Conservation (phyloP, 2,797 vertebrate genomes). For the Malacoctenus gilli region DNA sequence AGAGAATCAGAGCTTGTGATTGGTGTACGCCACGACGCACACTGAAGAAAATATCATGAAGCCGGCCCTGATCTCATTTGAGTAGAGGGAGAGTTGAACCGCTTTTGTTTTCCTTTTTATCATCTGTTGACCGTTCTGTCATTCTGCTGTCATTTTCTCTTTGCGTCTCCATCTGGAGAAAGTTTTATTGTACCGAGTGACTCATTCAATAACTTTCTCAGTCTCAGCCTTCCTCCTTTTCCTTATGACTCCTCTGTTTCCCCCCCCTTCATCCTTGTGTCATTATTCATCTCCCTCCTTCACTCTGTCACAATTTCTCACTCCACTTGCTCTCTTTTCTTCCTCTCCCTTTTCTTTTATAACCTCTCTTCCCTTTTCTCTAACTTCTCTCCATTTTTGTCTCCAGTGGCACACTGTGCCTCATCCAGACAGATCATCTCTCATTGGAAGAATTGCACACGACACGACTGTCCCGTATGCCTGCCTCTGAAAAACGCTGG, state of each 20-base stretch:
- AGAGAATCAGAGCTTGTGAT: no score
- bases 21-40: no score
- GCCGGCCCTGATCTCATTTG: no score
- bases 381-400: slow-evolving; percentile 10
- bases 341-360: neutral
- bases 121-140: slow-evolving; percentile 16
- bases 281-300: slow-evolving; percentile 30
- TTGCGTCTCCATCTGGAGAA: slow-evolving; percentile 36
- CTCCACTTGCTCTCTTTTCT: slow-evolving; percentile 15
- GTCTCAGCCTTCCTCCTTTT: slow-evolving; percentile 20
- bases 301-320: slow-evolving; percentile 16
- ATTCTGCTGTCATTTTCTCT: slow-evolving; percentile 11
- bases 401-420: slow-evolving; percentile 94
- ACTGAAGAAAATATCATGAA: no score
- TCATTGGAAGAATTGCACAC: slow-evolving; percentile 99
- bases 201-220: slow-evolving; percentile 29
- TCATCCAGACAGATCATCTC: slow-evolving; percentile 99
- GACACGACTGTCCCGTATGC: slow-evolving; percentile 97
- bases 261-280: slow-evolving; percentile 18
- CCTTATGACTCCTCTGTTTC: slow-evolving; percentile 10
- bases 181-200: slow-evolving; percentile 39
- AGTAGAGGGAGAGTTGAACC: no score
- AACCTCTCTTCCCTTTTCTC: slow-evolving; percentile 11
- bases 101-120: slow-evolving; percentile 19
- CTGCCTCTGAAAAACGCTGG: slow-evolving; percentile 97